Conservation (phyloP, 64 coral and sea anemone species). For the Trachythela sp. region DNA sequence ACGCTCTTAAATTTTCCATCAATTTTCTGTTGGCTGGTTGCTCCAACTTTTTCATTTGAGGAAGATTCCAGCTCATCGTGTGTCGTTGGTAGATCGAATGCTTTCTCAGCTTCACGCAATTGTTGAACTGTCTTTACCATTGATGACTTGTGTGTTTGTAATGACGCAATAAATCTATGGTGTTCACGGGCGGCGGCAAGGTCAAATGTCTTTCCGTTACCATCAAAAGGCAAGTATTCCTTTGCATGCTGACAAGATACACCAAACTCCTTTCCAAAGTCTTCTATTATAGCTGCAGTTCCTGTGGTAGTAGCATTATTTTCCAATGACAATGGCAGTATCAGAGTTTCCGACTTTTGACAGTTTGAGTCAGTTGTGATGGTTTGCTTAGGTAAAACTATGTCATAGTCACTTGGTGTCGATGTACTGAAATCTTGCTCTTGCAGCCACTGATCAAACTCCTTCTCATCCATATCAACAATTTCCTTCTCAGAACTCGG, state of each 20-base stretch:
- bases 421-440: not conserved
- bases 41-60: not conserved
- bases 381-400: not conserved
- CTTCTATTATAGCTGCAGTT: conserved; percentile 5
- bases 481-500: not conserved
- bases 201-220: not conserved
- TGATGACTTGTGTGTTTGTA: not conserved
- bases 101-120: not conserved
- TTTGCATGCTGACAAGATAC: not conserved
- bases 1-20: not conserved
- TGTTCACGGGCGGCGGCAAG: not conserved
- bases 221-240: not conserved
- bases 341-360: not conserved
- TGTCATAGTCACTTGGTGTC: not conserved
- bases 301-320: not conserved
- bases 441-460: conserved; percentile 22
- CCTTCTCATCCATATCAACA: conserved; percentile 20
- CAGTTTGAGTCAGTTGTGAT: not conserved
- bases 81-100: conserved; percentile 7
- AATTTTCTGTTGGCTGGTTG: not conserved
- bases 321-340: not conserved
- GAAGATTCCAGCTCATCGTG: not conserved
- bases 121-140: conserved; percentile 1
- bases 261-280: not conserved
- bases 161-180: not conserved